A percentile compares a stretch with the other conserved stretches of the same genome.
These are phyloP conservation scores for Halcyon leucocephala DNA, from an alignment of 2,797 vertebrate genomes.

Conservation along the genomic window DNA sequence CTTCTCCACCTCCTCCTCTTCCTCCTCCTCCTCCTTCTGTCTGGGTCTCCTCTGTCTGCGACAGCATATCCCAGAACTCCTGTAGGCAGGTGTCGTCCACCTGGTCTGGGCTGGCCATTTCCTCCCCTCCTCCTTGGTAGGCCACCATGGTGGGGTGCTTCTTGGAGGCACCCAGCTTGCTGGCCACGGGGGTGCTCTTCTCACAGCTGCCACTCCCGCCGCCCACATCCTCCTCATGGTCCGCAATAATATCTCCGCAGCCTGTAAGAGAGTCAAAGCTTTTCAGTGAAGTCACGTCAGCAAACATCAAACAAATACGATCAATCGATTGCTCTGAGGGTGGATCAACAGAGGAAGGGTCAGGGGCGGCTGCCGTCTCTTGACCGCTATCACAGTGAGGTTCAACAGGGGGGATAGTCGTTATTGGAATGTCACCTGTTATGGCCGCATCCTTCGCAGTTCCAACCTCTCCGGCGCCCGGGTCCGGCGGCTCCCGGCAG, in stretches of 20 bases:
- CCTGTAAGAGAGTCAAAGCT: conserved; percentile 99
- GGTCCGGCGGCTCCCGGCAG: conserved; percentile 34
- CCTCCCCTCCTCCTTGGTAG: conserved; percentile 97
- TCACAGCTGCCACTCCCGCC: conserved; percentile 74
- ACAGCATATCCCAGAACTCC: conserved; percentile 96
- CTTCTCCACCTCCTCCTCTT: conserved; percentile 16
- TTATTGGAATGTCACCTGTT: conserved; percentile 79
- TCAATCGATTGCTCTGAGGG: conserved; percentile 94
- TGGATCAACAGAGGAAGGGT: conserved; percentile 88
- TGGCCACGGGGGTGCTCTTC: conserved; percentile 82
- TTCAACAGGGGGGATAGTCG: conserved; percentile 77
- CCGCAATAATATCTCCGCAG: conserved; percentile 98
- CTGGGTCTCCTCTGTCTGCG: conserved; percentile 81
- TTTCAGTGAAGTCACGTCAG: conserved; percentile 98
- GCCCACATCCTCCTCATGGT: conserved; percentile 93
- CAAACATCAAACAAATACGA: conserved; percentile 93
- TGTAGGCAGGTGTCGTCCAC: conserved; percentile 93
- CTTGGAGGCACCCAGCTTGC: conserved; percentile 80
- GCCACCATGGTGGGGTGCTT: conserved; percentile 89
- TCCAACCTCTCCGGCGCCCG: conserved; percentile 55
- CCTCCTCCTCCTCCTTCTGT: neutral
- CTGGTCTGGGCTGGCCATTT: conserved; percentile 98
- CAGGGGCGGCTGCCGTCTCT: conserved; percentile 83
- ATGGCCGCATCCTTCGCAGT: conserved; percentile 75
- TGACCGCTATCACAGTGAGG: conserved; percentile 80